Base-by-base conservation (phyloP, 2,797 vertebrate genomes). In the Erpetoichthys calabaricus region DNA sequence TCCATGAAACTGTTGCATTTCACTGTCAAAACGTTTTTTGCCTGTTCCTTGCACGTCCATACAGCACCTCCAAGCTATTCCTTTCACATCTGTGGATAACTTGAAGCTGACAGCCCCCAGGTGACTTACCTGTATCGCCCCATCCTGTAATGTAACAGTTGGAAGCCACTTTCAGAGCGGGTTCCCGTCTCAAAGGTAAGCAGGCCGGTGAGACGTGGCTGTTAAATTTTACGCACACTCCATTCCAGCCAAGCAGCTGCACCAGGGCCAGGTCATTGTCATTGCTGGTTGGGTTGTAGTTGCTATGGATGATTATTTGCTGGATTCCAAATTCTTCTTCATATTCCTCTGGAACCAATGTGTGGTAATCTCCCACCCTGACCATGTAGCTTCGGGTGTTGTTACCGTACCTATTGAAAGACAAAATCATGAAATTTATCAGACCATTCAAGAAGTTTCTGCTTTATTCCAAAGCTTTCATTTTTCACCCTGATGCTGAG, bases 91-190 rank as follows among this genome's bases (percentile, higher is more conserved):
- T 25, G 25, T 25, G 25, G 25, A 25, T 25, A 25, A 25, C 25
- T 25, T 25, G 25, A 25, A 25, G 25, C 25, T 25, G 25, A 25
- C 25, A 25, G 25, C 25, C 25, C 25, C 25, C 47, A 25, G n/a
- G 8, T 42, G 25, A 57, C 59, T 78, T 77, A 98, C 95, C 95
- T 83, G 95, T 98, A 76, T 98, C 95, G 9, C 95, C 95, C 95
- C 95, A 99, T 64, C 95, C 95, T 0, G 94, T 97, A 69, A 99
- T 92, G 55, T 90, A 89, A 67, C 95, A 99, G 67, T 86, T 91
- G 57, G 80, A 80, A 57, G 89, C 83, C 7, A 83, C 87, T 77
- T 88, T 93, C 60, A 92, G 86, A 3, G 85, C 90, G 59, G 81
- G 81, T 72, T 99, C 94, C 59, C 86, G 86, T 64, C 73, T 73